Conservation (phyloP, 2,797 vertebrate species). For the Trematomus bernacchii region DNA sequence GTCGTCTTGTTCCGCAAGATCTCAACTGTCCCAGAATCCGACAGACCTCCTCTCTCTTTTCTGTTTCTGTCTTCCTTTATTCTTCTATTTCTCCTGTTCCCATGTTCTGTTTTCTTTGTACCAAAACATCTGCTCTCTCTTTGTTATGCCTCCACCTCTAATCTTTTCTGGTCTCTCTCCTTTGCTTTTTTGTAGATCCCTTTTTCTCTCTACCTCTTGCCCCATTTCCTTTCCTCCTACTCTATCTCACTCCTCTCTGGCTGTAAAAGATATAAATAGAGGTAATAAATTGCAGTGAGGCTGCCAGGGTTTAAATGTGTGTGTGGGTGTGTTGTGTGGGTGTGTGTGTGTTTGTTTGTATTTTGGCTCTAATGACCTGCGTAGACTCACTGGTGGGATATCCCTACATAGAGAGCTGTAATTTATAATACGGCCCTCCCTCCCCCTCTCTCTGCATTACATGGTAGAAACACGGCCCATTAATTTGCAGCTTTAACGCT, state of each 20-base stretch:
- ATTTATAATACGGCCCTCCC: slow-evolving; percentile 22
- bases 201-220: slow-evolving; percentile 26
- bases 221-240: slow-evolving; percentile 42
- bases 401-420: slow-evolving; percentile 30
- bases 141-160: neutral
- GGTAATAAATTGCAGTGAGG: slow-evolving; percentile 58
- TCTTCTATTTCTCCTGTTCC: slow-evolving; percentile 14
- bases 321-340: slow-evolving; percentile 55
- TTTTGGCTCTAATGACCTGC: slow-evolving; percentile 53
- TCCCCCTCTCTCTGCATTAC: slow-evolving; percentile 4
- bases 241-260: slow-evolving; percentile 27
- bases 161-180: neutral
- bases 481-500: slow-evolving; percentile 46
- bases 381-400: slow-evolving; percentile 37
- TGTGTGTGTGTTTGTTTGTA: slow-evolving; percentile 56
- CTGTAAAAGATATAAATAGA: slow-evolving; percentile 71
- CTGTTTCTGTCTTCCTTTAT: slow-evolving; percentile 19
- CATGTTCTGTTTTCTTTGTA: slow-evolving; percentile 8
- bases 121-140: slow-evolving; percentile 4
- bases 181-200: neutral
- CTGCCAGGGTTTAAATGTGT: slow-evolving; percentile 39
- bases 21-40: slow-evolving; percentile 70
- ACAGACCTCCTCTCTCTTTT: slow-evolving; percentile 34
- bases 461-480: slow-evolving; percentile 38
- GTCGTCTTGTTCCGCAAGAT: slow-evolving; percentile 68